Conservation (phyloP, 2,888 invertebrate genomes). For the Rotaria socialis region DNA sequence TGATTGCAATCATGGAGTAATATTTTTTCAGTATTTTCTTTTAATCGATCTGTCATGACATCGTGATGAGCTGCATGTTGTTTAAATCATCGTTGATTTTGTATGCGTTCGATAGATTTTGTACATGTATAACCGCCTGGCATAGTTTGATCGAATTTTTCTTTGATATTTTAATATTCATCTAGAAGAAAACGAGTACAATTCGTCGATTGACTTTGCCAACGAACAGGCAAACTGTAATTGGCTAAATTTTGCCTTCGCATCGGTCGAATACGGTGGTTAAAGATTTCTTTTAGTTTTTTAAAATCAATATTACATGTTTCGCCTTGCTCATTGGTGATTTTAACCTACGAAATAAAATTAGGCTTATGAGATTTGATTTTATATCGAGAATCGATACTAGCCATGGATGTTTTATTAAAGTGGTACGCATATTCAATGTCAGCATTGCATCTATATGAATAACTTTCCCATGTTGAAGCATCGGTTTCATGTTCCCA, state of each 20-base stretch:
- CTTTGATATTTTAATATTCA: background rate
- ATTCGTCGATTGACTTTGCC: background rate
- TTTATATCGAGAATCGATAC: background rate
- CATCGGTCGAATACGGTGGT: background rate
- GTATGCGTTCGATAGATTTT: background rate
- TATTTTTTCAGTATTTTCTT: background rate
- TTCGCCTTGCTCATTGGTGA: background rate
- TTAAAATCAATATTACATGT: background rate
- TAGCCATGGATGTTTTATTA: background rate
- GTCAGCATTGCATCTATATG: background rate
- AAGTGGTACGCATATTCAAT: background rate
- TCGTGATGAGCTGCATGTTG: background rate
- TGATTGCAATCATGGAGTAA: background rate
- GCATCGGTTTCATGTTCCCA: background rate
- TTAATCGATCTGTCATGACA: background rate
- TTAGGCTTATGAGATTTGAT: background rate
- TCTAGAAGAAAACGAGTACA: background rate
- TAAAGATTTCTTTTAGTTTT: background rate
- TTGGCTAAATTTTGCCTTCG: background rate
- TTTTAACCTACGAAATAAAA: background rate
- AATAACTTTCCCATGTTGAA: constrained; percentile 9
- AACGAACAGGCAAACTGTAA: background rate
- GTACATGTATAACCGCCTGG: background rate
- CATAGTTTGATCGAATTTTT: background rate
- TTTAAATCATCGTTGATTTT: background rate